Conservation (phyloP, 1,140 invertebrate genomes). For the Phthorimaea operculella region DNA sequence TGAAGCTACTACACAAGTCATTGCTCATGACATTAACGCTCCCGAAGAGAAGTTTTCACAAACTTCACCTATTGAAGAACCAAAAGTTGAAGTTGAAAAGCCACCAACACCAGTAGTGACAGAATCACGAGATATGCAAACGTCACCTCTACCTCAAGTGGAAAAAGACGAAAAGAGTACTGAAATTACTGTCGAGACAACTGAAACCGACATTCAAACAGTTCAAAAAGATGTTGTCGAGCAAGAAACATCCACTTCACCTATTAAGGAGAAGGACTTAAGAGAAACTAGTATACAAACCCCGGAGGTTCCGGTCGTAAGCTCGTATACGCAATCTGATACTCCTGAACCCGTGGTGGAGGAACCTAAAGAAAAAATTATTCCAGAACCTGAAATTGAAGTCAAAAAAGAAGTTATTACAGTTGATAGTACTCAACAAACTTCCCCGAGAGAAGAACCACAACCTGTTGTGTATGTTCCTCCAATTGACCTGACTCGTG, state of each 20-base stretch:
- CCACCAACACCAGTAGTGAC: constrained; percentile 35
- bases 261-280: constrained; percentile 37
- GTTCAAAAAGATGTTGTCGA: constrained; percentile 51
- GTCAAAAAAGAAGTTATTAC: constrained; percentile 21
- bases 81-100: constrained; percentile 14
- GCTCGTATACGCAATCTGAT: constrained; percentile 49
- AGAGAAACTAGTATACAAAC: constrained; percentile 68
- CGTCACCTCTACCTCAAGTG: constrained; percentile 44
- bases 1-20: constrained; percentile 59
- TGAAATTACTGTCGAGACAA: constrained; percentile 46
- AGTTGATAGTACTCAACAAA: constrained; percentile 52
- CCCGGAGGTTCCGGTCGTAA: constrained; percentile 37
- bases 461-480: constrained; percentile 41
- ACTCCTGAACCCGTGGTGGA: constrained; percentile 12
- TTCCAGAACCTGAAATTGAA: constrained; percentile 12
- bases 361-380: not conserved
- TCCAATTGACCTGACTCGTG: constrained; percentile 19
- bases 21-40: constrained; percentile 42
- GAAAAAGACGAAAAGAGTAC: constrained; percentile 54
- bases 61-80: constrained; percentile 38
- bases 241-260: constrained; percentile 55
- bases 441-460: constrained; percentile 39
- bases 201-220: constrained; percentile 60
- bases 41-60: constrained; percentile 63
- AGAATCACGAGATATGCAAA: constrained; percentile 59